Evolutionary conservation across 1,140 invertebrate genomes (phyloP).

Genomic region (Globodera ellingtonae): DNA sequence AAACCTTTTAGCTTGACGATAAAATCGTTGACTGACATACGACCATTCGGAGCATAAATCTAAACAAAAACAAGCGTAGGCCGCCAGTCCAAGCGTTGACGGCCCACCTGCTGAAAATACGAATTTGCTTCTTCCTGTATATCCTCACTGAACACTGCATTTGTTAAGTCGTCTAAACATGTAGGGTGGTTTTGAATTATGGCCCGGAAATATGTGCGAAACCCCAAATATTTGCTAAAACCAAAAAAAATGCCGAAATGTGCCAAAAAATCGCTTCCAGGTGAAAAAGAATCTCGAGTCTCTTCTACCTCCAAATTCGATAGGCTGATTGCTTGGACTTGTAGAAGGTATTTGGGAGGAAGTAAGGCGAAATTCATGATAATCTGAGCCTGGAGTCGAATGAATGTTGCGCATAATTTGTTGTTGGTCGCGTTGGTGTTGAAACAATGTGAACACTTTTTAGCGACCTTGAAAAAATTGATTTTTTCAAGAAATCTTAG

Average conservation of each 20-base stretch:
- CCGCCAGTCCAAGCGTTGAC: not conserved
- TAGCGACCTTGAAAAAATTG: not conserved
- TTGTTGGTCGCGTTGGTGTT: conserved; percentile 15
- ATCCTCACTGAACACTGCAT: conserved; percentile 41
- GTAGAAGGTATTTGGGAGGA: conserved; percentile 4
- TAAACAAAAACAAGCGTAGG: conserved; percentile 23
- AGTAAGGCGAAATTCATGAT: conserved; percentile 13
- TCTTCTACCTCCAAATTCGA: conserved; percentile 22
- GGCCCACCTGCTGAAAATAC: conserved; percentile 48
- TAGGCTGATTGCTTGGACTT: conserved; percentile 13
- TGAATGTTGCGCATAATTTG: conserved; percentile 20
- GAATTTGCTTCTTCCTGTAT: conserved; percentile 53
- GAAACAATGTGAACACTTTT: conserved; percentile 22
- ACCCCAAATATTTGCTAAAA: too few relatives aligned
- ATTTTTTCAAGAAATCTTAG: too few relatives aligned
- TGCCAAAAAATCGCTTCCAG: too few relatives aligned
- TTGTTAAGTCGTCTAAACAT: conserved; percentile 46
- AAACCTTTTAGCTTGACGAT: conserved; percentile 50
- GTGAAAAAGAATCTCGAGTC: too few relatives aligned
- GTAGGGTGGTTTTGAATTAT: too few relatives aligned
- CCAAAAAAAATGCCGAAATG: too few relatives aligned
- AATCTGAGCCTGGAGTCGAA: conserved; percentile 15
- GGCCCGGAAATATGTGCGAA: too few relatives aligned
- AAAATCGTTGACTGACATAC: conserved; percentile 50
- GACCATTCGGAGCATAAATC: conserved; percentile 51